Percentiles rank a stretch among this genome's conserved stretches.
phyloP scores from a whole-genome alignment of 2,888 invertebrate genomes.

The Prenolepis imparis region DNA sequence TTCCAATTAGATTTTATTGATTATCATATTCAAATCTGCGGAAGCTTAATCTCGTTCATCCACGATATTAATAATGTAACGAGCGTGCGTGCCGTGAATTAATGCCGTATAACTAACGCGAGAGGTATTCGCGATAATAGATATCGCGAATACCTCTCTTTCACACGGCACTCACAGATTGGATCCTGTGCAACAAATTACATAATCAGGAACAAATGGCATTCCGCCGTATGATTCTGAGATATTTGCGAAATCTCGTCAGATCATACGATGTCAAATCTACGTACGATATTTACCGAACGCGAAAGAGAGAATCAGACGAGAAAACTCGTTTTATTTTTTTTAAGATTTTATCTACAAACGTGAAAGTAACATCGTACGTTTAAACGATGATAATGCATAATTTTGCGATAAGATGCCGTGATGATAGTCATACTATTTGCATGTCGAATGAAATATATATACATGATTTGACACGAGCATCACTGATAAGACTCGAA shows the following conservation, averaged over 20 bases:
- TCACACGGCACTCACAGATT: background rate
- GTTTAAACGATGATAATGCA: conserved; percentile 52
- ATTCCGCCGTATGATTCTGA: background rate
- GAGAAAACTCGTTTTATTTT: background rate
- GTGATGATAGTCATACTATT: conserved; percentile 1
- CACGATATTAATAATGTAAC: conserved; percentile 43
- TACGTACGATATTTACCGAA: background rate
- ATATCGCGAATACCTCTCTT: conserved; percentile 14
- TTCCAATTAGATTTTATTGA: conserved; percentile 53
- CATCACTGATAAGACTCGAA: conserved; percentile 33
- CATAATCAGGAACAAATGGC: conserved; percentile 42
- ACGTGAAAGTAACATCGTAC: background rate
- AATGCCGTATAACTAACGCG: conserved; percentile 53
- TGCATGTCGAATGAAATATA: background rate
- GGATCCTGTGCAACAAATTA: conserved; percentile 33
- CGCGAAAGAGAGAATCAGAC: background rate
- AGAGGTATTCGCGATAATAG: too few species aligned
- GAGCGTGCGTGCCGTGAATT: conserved; percentile 42
- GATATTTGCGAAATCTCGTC: conserved; percentile 23
- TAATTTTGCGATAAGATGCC: conserved; percentile 61
- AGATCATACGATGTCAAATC: background rate
- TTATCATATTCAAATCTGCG: conserved; percentile 54
- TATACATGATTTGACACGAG: background rate
- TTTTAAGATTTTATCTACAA: background rate
- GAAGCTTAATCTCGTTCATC: conserved; percentile 39